Conservation (phyloP, 1,140 invertebrate species). For the Gonioctena quinquepunctata region DNA sequence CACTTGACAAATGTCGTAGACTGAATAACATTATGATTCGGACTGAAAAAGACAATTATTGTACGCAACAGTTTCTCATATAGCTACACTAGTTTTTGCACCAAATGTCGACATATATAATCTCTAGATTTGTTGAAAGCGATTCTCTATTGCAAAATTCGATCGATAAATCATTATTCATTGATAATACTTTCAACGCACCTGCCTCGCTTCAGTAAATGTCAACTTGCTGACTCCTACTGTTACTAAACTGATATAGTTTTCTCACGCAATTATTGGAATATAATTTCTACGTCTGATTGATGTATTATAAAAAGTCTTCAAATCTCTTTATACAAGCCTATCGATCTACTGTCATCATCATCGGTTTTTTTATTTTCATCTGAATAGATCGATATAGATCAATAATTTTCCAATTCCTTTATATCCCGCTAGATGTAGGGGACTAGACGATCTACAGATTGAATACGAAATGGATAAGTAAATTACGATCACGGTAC, state of each 20-base stretch:
- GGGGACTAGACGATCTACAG: no score
- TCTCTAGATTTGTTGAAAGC: background rate
- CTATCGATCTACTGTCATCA: no score
- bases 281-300: background rate
- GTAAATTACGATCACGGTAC: no score
- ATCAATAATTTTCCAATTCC: no score
- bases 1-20: no score
- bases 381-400: no score
- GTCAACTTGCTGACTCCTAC: background rate
- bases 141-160: slow-evolving; percentile 9
- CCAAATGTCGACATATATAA: background rate
- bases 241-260: background rate
- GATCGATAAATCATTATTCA: slow-evolving; percentile 3
- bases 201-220: background rate
- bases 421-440: no score
- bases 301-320: background rate
- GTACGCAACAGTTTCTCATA: background rate
- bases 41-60: background rate
- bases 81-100: background rate
- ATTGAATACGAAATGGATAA: no score
- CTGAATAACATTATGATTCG: background rate
- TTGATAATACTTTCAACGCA: background rate
- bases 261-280: slow-evolving; percentile 4
- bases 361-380: no score
- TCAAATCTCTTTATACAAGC: no score